Percentiles rank a stretch among this genome's conserved stretches.
phyloP scores from a whole-genome alignment of 1,140 invertebrate genomes.

The Cydia splendana region DNA sequence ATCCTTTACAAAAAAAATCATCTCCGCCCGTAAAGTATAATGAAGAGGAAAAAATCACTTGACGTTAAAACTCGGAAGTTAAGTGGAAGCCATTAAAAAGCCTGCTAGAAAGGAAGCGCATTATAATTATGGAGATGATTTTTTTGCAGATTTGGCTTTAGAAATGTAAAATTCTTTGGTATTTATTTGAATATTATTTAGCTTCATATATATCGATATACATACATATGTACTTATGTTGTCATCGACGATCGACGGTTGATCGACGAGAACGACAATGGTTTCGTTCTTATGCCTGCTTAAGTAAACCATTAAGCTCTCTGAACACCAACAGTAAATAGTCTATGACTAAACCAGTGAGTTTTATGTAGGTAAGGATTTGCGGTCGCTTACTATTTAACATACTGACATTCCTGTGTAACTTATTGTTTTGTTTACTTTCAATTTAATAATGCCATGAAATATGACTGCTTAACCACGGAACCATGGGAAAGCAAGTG shows the following conservation, averaged over 20 bases:
- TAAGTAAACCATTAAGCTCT: no score
- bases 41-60: constrained; percentile 27
- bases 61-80: constrained; percentile 27
- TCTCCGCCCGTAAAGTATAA: constrained; percentile 20
- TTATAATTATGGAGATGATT: constrained; percentile 20
- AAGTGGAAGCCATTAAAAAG: constrained; percentile 25
- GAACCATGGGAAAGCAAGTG: constrained; percentile 11
- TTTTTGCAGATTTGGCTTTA: constrained; percentile 12
- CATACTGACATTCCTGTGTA: background rate
- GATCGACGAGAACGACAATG: no score
- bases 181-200: background rate
- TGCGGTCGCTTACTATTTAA: background rate
- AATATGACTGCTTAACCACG: constrained; percentile 5
- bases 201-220: no score
- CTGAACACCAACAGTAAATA: no score
- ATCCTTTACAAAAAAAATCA: constrained; percentile 9
- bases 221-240: no score
- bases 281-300: no score
- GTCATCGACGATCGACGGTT: no score
- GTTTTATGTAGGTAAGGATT: no score
- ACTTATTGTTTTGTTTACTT: constrained; percentile 1
- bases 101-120: constrained; percentile 20
- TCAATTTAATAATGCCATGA: background rate
- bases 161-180: background rate
- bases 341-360: no score